Percentiles rank a stretch among this genome's conserved stretches.
phyloP scores from a whole-genome alignment of 2,888 invertebrate genomes.

The Diachrysia chrysitis region DNA sequence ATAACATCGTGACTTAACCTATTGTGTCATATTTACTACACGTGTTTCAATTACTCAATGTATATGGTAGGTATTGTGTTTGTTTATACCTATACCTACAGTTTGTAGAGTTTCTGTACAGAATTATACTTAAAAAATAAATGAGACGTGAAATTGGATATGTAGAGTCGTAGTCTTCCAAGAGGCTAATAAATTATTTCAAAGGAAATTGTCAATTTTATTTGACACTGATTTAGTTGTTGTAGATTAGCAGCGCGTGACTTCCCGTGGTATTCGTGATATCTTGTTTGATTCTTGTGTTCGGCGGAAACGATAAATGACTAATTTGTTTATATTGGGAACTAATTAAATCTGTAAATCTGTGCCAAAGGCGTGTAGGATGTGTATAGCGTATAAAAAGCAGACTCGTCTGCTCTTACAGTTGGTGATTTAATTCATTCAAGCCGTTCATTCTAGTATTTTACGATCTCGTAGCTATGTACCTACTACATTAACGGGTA shows the following conservation, averaged over 20 bases:
- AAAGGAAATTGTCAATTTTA: neutral
- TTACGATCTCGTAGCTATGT: slow-evolving; percentile 55
- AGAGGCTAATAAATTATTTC: neutral
- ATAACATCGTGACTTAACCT: slow-evolving; percentile 58
- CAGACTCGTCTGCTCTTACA: slow-evolving; percentile 19
- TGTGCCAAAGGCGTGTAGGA: slow-evolving; percentile 12
- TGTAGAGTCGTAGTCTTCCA: neutral
- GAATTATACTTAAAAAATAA: neutral
- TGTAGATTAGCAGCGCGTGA: neutral
- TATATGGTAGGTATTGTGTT: slow-evolving; percentile 15
- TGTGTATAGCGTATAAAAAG: slow-evolving; percentile 28
- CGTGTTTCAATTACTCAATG: slow-evolving; percentile 44
- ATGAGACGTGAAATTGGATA: neutral
- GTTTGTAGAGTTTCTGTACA: slow-evolving; percentile 3
- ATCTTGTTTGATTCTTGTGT: neutral
- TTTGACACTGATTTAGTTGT: neutral
- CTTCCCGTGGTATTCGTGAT: neutral
- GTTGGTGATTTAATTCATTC: slow-evolving; percentile 56
- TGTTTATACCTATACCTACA: slow-evolving; percentile 16
- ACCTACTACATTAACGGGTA: slow-evolving; percentile 43
- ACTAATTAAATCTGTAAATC: slow-evolving; percentile 15
- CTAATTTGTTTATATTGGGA: neutral
- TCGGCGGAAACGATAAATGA: neutral
- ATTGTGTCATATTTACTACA: slow-evolving; percentile 54
- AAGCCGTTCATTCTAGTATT: slow-evolving; percentile 54